A percentile compares a stretch with the other conserved stretches of the same genome.
phyloP scores from a whole-genome alignment of 1,140 invertebrate species.

The Drosophila ananassae region DNA sequence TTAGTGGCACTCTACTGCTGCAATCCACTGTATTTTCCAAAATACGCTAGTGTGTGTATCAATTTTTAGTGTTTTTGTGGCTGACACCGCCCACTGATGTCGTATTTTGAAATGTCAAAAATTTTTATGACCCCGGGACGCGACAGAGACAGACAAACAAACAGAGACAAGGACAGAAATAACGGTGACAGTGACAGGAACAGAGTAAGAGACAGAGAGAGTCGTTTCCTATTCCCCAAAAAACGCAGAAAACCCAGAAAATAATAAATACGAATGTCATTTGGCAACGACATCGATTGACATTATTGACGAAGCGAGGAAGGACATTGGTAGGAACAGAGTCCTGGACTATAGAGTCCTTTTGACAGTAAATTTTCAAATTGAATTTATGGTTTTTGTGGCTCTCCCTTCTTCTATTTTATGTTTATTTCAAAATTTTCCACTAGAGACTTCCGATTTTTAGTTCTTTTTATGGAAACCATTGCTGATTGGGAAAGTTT shows the following conservation, averaged over 20 bases:
- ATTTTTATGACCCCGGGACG: constrained; percentile 55
- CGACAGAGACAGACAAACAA: constrained; percentile 2
- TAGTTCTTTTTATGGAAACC: constrained; percentile 24
- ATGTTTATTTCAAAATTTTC: constrained; percentile 61
- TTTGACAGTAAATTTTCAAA: constrained; percentile 76
- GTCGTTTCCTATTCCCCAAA: no score
- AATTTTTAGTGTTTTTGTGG: constrained; percentile 42
- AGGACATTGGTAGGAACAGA: not conserved
- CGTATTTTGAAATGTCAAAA: constrained; percentile 66
- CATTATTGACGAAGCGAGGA: constrained; percentile 64
- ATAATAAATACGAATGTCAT: constrained; percentile 25
- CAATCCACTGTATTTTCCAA: constrained; percentile 9
- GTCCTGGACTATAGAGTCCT: constrained; percentile 1
- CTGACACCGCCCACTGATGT: constrained; percentile 19
- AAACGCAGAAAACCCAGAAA: not conserved
- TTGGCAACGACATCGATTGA: constrained; percentile 53
- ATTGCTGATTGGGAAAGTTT: constrained; percentile 12
- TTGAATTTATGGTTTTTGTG: constrained; percentile 72
- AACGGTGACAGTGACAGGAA: no score
- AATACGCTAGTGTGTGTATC: constrained; percentile 17
- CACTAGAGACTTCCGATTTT: constrained; percentile 15
- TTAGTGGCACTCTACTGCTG: constrained; percentile 1
- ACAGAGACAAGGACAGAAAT: not conserved
- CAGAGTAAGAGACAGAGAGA: no score
- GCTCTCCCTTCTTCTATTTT: constrained; percentile 26